phyloP scores from a whole-genome alignment of 1,140 invertebrate species.

The Drosophila orena region DNA sequence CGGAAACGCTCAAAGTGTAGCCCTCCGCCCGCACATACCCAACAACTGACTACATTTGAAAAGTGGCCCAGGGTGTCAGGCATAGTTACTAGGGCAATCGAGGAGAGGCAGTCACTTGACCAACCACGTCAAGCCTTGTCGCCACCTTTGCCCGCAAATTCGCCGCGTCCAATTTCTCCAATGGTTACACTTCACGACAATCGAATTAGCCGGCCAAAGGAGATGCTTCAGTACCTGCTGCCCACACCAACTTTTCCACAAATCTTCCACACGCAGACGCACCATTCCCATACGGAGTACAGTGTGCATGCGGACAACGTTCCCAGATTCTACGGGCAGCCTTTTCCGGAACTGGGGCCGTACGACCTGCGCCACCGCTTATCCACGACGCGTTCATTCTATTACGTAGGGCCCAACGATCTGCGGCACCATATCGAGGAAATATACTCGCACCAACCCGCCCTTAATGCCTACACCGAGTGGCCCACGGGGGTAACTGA shows the following conservation, averaged over 20 bases:
- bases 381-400: background rate
- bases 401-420: conserved; percentile 8
- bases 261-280: background rate
- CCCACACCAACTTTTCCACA: background rate
- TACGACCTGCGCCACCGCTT: conserved; percentile 19
- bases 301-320: background rate
- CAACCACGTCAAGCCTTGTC: background rate
- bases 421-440: conserved; percentile 17
- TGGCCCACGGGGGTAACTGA: background rate
- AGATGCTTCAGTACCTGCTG: background rate
- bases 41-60: background rate
- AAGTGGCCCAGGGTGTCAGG: background rate
- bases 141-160: background rate
- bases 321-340: background rate
- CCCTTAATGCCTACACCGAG: background rate
- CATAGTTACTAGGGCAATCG: too few relatives aligned
- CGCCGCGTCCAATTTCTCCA: conserved; percentile 4
- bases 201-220: background rate
- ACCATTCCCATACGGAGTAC: conserved; percentile 13
- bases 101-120: background rate
- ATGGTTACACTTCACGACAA: conserved; percentile 15
- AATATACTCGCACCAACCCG: background rate
- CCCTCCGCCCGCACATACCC: background rate
- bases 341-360: background rate
- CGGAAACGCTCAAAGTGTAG: background rate